These are phyloP conservation scores for Temnothorax rugatulus DNA, from an alignment of 2,888 invertebrate genomes.

Conservation along the genomic window DNA sequence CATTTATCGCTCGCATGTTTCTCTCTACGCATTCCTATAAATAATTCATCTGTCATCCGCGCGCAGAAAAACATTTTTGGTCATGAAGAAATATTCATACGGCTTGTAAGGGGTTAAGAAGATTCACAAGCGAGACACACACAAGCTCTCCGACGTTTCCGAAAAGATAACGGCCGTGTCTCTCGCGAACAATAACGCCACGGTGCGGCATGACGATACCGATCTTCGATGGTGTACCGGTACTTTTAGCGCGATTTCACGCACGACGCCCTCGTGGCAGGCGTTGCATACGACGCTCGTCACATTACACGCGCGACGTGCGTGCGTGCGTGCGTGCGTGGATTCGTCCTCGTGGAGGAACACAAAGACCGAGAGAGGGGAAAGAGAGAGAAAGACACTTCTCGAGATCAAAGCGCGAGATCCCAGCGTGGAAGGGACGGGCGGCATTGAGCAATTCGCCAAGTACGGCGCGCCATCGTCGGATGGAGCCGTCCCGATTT, in stretches of 20 bases:
- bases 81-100: conserved; percentile 15
- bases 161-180: conserved; percentile 17
- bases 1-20: not conserved
- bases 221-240: conserved; percentile 26
- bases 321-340: not conserved
- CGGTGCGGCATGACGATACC: conserved; percentile 18
- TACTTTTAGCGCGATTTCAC: conserved; percentile 43
- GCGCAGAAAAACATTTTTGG: conserved; percentile 15
- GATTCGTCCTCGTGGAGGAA: not conserved
- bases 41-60: conserved; percentile 20
- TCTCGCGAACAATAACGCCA: conserved; percentile 31
- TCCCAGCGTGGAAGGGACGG: conserved; percentile 64
- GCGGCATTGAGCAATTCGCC: conserved; percentile 83
- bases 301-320: conserved; percentile 21
- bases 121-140: not conserved
- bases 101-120: not conserved
- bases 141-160: not conserved
- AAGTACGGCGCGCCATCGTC: conserved; percentile 78
- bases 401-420: conserved; percentile 67
- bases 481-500: conserved; percentile 84
- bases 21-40: not conserved
- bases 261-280: conserved; percentile 24
- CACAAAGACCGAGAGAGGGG: not conserved
- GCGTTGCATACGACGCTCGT: not conserved
- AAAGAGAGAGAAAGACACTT: not conserved